These are phyloP conservation scores for Cavia porcellus DNA, from an alignment of 2,113 vertebrate species.

Conservation along the genomic window DNA sequence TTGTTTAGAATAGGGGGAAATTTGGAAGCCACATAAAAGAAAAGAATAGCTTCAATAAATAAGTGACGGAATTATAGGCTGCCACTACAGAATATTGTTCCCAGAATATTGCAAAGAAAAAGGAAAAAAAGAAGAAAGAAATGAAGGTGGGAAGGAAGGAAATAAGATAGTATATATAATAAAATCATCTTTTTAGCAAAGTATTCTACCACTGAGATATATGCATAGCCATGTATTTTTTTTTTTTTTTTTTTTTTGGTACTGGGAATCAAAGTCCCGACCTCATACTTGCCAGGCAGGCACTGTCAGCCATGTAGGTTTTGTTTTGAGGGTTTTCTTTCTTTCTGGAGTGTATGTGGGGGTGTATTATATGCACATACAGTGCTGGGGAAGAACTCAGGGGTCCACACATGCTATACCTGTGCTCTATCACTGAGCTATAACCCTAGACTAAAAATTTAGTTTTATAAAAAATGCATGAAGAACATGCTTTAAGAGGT, in stretches of 20 bases:
- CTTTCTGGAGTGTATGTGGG: not conserved
- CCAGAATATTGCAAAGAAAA: not conserved
- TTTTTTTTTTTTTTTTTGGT: too few species aligned
- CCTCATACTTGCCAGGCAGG: too few species aligned
- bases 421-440: not conserved
- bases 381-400: not conserved
- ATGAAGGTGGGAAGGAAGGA: too few species aligned
- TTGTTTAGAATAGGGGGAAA: not conserved
- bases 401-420: not conserved
- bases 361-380: too few species aligned
- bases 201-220: not conserved
- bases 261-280: too few species aligned
- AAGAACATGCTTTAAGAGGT: not conserved
- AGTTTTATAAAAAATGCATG: not conserved
- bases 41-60: not conserved
- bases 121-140: too few species aligned
- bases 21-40: not conserved
- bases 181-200: not conserved
- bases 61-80: not conserved
- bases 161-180: not conserved
- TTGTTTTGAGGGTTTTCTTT: not conserved
- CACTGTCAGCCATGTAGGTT: not conserved
- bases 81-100: not conserved
- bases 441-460: not conserved
- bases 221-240: not conserved